Evolutionary conservation across 2,888 invertebrate species (phyloP).

Genomic region (Sinentomon sp.): DNA sequence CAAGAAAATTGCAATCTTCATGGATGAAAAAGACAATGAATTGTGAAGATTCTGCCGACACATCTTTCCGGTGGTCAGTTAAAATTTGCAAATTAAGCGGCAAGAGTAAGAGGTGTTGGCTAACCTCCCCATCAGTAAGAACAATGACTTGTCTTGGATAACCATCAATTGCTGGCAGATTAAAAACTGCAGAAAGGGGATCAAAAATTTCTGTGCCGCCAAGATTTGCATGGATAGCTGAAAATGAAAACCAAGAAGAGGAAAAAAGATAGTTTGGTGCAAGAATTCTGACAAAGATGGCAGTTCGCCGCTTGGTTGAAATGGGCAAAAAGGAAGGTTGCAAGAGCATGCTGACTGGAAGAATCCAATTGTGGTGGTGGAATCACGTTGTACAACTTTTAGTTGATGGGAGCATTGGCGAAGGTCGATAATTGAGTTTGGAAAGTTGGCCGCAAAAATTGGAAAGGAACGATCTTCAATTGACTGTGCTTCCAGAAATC

Average conservation of each 20-base stretch:
- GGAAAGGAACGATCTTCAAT: too few relatives aligned
- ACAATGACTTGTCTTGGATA: constrained; percentile 19
- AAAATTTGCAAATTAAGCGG: not conserved
- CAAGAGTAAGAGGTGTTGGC: not conserved
- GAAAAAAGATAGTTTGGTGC: not conserved
- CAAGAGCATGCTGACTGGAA: not conserved
- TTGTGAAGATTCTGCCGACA: too few relatives aligned
- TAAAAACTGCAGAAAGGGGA: constrained; percentile 17
- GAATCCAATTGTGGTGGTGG: too few relatives aligned
- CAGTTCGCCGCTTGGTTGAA: not conserved
- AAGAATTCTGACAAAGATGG: constrained; percentile 2
- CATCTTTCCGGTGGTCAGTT: too few relatives aligned
- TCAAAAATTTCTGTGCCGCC: constrained; percentile 20
- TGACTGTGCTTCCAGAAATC: too few relatives aligned
- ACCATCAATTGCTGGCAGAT: constrained; percentile 12
- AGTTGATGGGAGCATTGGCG: too few relatives aligned
- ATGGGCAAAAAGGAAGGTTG: not conserved
- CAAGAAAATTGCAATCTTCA: too few relatives aligned
- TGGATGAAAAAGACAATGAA: too few relatives aligned
- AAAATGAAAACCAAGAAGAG: constrained; percentile 1
- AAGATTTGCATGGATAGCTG: constrained; percentile 17
- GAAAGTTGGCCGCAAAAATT: too few relatives aligned
- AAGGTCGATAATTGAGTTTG: too few relatives aligned
- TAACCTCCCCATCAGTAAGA: constrained; percentile 21
- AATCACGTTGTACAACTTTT: too few relatives aligned